phyloP scores from a whole-genome alignment of 2,113 vertebrate genomes.

The Cryptotis parvus region DNA sequence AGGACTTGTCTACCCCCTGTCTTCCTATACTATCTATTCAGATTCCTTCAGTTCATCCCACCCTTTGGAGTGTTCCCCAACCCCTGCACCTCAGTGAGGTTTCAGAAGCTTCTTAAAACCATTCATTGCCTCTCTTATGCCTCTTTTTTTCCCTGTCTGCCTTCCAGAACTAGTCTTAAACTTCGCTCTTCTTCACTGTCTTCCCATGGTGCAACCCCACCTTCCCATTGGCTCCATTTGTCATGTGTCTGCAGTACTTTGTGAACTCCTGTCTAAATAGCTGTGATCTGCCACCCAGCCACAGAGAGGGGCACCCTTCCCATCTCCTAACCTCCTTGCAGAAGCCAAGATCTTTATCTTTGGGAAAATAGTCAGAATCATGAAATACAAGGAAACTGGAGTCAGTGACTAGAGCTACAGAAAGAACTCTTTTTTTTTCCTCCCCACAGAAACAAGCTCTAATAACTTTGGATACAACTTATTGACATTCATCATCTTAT shows the following conservation, averaged over 20 bases:
- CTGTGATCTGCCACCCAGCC: too few species aligned
- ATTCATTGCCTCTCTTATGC: not conserved
- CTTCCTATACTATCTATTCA: not conserved
- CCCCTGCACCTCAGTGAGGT: not conserved
- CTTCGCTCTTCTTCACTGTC: not conserved
- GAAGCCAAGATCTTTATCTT: not conserved
- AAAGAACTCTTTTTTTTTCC: constrained; percentile 38
- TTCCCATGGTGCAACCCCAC: not conserved
- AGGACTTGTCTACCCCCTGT: not conserved
- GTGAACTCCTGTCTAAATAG: fast-evolving
- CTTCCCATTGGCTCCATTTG: not conserved
- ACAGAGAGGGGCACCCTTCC: fast-evolving
- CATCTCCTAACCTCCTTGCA: not conserved
- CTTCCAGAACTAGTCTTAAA: not conserved
- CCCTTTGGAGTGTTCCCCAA: not conserved
- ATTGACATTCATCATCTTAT: constrained; percentile 96
- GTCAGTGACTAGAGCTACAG: not conserved
- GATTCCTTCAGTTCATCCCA: not conserved
- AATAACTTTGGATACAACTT: constrained; percentile 95
- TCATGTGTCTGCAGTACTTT: not conserved
- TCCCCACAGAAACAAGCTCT: constrained; percentile 91
- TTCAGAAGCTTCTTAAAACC: not conserved
- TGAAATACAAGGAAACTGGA: not conserved
- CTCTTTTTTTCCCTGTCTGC: not conserved
- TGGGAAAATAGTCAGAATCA: constrained; percentile 3